A percentile compares a stretch with the other conserved stretches of the same genome.
Evolutionary conservation across 2,113 vertebrate species (phyloP).

Genomic region (Alethe diademata): DNA sequence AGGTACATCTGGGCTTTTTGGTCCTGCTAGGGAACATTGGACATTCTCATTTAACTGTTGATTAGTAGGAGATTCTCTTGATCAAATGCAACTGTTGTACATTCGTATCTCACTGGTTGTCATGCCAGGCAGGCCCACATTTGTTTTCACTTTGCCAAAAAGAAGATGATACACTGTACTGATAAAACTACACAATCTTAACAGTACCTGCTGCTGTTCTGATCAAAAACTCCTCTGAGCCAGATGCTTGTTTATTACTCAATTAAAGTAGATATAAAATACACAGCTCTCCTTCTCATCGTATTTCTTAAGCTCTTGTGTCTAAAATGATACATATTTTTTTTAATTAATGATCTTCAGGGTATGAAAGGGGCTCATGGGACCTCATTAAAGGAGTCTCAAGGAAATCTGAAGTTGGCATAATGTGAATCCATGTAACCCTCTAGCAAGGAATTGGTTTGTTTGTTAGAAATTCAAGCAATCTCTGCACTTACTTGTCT

Average conservation of each 20-base stretch:
- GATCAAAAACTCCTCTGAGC: background rate
- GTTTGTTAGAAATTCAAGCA: background rate
- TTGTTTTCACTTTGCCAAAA: background rate
- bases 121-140: background rate
- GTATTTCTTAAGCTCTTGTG: background rate
- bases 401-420: background rate
- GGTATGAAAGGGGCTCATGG: background rate
- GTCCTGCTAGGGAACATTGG: background rate
- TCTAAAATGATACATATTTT: background rate
- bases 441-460: background rate
- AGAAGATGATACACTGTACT: background rate
- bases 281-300: background rate
- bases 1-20: rapidly evolving
- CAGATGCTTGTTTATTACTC: background rate
- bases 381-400: background rate
- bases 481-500: background rate
- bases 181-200: background rate
- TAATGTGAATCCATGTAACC: background rate
- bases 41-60: background rate
- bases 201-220: background rate
- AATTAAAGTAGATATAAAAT: background rate
- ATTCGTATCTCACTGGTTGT: background rate
- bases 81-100: background rate
- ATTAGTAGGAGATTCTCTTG: background rate
- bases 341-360: background rate